A percentile compares a stretch with the other conserved stretches of the same genome.
Evolutionary conservation across 2,888 invertebrate species (phyloP).

Genomic region (Scelioninae gen. 1): DNA sequence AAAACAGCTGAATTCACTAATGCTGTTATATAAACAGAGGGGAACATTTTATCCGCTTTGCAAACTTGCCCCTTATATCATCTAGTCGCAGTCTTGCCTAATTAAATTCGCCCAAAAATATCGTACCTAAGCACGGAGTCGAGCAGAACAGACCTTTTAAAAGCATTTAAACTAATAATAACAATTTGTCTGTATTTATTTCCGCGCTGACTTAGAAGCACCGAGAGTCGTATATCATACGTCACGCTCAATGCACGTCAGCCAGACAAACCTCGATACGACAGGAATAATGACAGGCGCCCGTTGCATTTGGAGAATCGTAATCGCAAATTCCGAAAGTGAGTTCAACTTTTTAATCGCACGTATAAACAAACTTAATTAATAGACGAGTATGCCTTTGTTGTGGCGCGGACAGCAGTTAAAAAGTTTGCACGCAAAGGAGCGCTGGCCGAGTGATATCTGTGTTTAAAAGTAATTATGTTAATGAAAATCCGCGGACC

Average conservation of each 20-base stretch:
- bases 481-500: too few relatives aligned
- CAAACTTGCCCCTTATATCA: constrained; percentile 67
- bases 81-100: constrained; percentile 55
- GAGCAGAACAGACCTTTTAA: constrained; percentile 36
- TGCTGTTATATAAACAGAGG: constrained; percentile 66
- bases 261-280: constrained; percentile 13
- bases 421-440: too few relatives aligned
- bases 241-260: constrained; percentile 22
- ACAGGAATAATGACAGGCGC: constrained; percentile 11
- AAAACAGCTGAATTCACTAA: constrained; percentile 67
- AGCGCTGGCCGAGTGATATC: too few relatives aligned
- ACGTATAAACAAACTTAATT: too few relatives aligned
- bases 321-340: too few relatives aligned
- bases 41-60: constrained; percentile 65
- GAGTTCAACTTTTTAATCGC: too few relatives aligned
- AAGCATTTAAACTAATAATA: constrained; percentile 55
- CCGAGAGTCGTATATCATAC: constrained; percentile 15
- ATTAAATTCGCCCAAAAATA: constrained; percentile 65
- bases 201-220: constrained; percentile 20
- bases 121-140: constrained; percentile 15
- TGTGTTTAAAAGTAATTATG: too few relatives aligned
- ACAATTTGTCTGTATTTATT: constrained; percentile 44
- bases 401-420: too few relatives aligned
- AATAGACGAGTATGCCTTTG: too few relatives aligned
- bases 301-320: neutral